These are phyloP conservation scores for Crocidura indochinensis DNA, from an alignment of 2,797 vertebrate genomes.

Conservation along the genomic window DNA sequence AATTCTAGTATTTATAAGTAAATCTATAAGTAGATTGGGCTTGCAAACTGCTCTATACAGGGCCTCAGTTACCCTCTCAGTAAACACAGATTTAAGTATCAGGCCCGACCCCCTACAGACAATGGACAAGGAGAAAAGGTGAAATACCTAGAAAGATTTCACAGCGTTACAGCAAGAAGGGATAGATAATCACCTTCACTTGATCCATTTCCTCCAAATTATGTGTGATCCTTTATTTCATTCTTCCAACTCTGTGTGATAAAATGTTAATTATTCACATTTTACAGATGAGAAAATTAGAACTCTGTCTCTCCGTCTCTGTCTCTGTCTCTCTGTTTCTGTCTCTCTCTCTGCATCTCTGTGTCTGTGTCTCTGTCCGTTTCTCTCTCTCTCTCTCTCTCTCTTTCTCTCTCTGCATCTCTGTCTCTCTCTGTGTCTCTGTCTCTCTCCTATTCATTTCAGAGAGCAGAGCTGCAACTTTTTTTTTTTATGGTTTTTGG, in stretches of 20 bases:
- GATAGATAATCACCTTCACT: not conserved
- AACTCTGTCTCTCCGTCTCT: not conserved
- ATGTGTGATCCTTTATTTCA: conserved; percentile 6
- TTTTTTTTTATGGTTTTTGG: no score
- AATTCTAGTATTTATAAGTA: not conserved
- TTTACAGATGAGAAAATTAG: conserved; percentile 16
- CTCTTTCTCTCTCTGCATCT: no score
- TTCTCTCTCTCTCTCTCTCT: no score
- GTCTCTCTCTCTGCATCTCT: not conserved
- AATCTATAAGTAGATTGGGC: conserved; percentile 19
- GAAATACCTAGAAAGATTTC: not conserved
- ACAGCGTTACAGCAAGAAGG: not conserved
- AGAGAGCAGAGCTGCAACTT: not conserved
- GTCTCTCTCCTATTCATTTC: no score
- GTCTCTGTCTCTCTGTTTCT: no score
- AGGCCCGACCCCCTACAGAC: conserved; percentile 1
- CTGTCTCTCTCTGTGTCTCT: no score
- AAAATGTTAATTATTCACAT: not conserved
- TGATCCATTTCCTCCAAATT: not conserved
- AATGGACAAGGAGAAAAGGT: not conserved
- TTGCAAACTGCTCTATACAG: not conserved
- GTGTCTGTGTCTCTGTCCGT: no score
- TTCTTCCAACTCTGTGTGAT: not conserved
- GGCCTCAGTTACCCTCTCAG: not conserved
- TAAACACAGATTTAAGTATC: not conserved